These are phyloP conservation scores for Phyllotis vaccarum DNA, from an alignment of 2,797 vertebrate species.

Conservation along the genomic window DNA sequence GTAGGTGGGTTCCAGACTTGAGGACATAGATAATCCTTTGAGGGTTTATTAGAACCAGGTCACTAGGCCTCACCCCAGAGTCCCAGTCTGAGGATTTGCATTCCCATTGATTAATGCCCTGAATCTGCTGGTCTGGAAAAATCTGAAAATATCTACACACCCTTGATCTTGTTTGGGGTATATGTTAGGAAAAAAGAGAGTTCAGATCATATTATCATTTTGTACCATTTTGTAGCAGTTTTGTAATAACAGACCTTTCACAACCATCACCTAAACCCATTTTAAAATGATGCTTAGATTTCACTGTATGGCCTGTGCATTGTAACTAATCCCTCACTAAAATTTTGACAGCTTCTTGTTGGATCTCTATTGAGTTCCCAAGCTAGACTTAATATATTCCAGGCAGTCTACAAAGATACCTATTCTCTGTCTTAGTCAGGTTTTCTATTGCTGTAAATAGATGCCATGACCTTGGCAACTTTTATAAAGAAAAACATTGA, in stretches of 20 bases:
- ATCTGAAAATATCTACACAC: neutral
- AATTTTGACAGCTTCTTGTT: neutral
- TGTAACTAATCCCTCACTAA: neutral
- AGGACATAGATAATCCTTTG: neutral
- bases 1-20: neutral
- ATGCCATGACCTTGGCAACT: too few relatives aligned
- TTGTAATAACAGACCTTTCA: accelerated
- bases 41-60: neutral
- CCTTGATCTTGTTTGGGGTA: neutral
- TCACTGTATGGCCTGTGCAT: accelerated
- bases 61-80: neutral
- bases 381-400: neutral
- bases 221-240: neutral
- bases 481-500: too few relatives aligned
- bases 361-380: neutral
- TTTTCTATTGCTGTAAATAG: neutral
- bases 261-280: neutral
- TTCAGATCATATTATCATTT: neutral
- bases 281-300: neutral
- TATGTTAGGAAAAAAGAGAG: neutral
- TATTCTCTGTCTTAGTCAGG: neutral
- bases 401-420: neutral
- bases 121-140: neutral
- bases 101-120: neutral
- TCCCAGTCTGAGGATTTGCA: neutral